Conservation (phyloP, 2,888 invertebrate genomes). For the Synergus itoensis region DNA sequence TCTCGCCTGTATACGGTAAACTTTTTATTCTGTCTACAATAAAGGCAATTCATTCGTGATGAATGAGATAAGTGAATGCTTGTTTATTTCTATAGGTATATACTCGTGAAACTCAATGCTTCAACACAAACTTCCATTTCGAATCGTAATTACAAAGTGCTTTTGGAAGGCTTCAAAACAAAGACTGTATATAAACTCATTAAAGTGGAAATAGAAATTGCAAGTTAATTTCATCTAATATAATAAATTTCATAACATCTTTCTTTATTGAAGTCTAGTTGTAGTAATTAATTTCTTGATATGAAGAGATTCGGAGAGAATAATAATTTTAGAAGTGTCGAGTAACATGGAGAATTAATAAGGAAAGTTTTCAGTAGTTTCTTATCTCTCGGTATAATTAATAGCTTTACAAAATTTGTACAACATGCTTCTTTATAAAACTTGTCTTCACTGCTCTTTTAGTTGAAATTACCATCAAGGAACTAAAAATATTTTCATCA, state of each 20-base stretch:
- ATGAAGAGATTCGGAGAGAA: neutral
- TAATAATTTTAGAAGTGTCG: slow-evolving; percentile 23
- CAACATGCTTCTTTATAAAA: neutral
- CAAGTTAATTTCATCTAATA: no score
- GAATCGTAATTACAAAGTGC: neutral
- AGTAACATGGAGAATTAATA: slow-evolving; percentile 36
- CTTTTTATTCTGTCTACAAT: neutral
- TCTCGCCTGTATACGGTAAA: neutral
- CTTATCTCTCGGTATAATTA: slow-evolving; percentile 23
- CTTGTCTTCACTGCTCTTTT: neutral
- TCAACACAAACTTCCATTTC: neutral
- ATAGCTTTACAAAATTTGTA: neutral
- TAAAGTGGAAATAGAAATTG: no score
- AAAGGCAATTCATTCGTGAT: neutral
- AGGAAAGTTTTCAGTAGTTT: slow-evolving; percentile 28
- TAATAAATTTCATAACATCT: no score
- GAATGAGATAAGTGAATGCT: slow-evolving; percentile 4
- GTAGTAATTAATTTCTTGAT: neutral
- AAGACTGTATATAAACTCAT: no score
- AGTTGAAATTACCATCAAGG: slow-evolving; percentile 6
- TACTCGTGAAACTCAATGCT: neutral
- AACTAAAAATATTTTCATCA: neutral
- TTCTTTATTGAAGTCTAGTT: neutral
- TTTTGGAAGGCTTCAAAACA: neutral
- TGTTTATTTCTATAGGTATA: neutral